Percentiles rank a stretch among this genome's conserved stretches.
Conservation (phyloP, 2,888 invertebrate genomes). For the Melipona beecheii region DNA sequence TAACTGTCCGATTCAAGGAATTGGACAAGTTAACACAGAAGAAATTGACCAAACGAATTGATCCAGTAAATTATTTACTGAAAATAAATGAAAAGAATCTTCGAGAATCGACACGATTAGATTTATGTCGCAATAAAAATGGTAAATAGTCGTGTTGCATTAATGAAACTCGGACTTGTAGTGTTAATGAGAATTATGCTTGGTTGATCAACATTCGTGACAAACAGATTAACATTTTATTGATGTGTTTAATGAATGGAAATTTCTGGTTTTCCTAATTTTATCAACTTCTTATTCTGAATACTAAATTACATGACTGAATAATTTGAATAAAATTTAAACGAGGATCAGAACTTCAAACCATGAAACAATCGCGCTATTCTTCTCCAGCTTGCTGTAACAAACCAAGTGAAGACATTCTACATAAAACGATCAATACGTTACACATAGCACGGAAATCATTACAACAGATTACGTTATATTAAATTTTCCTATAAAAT, state of each 20-base stretch:
- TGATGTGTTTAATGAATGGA: not conserved
- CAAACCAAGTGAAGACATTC: not conserved
- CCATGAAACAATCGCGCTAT: not conserved
- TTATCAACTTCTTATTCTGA: not conserved
- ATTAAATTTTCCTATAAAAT: not conserved
- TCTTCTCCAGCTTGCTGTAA: conserved; percentile 7
- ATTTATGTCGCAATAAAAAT: not conserved
- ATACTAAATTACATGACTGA: not conserved
- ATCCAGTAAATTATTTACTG: not conserved
- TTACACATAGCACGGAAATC: not conserved
- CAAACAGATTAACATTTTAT: not conserved
- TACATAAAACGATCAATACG: not conserved
- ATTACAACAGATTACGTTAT: not conserved
- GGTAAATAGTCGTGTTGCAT: not conserved
- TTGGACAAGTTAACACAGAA: too few relatives aligned
- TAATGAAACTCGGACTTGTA: not conserved
- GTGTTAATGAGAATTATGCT: not conserved
- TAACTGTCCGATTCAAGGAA: not conserved
- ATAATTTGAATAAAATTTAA: not conserved
- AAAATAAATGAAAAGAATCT: not conserved
- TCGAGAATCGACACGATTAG: not conserved
- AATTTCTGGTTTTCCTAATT: not conserved
- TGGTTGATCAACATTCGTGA: not conserved
- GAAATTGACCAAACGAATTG: not conserved
- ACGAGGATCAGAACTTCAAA: not conserved